Evolutionary conservation across 2,888 invertebrate genomes (phyloP).

Genomic region (Drosophila ezoana): DNA sequence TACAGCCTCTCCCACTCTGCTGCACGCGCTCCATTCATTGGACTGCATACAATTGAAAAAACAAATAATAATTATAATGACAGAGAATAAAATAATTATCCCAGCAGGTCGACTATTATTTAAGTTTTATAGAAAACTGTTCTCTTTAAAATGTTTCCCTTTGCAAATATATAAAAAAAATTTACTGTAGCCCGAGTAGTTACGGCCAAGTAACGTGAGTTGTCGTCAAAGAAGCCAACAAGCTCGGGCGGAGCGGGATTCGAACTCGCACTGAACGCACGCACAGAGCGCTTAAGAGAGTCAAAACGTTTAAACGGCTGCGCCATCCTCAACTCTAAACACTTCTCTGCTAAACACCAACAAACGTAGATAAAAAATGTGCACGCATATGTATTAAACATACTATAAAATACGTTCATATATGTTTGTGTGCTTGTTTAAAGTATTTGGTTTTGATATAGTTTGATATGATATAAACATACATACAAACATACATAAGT

Average conservation of each 20-base stretch:
- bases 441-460: constrained; percentile 28
- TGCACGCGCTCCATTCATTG: constrained; percentile 24
- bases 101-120: too few relatives aligned
- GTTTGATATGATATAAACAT: constrained; percentile 14
- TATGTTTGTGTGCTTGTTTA: not conserved
- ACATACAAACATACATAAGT: constrained; percentile 3
- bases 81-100: not conserved
- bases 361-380: not conserved
- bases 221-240: constrained; percentile 77
- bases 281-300: not conserved
- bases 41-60: constrained; percentile 5
- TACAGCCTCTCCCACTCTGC: not conserved
- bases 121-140: too few relatives aligned
- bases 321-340: constrained; percentile 39
- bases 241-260: constrained; percentile 63
- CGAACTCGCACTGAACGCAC: constrained; percentile 45
- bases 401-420: not conserved
- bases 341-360: not conserved
- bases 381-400: not conserved
- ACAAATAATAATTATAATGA: not conserved
- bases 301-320: constrained; percentile 49
- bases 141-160: too few relatives aligned
- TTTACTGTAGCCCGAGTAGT: constrained; percentile 70
- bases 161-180: constrained; percentile 41
- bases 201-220: constrained; percentile 72